Evolutionary conservation across 2,888 invertebrate species (phyloP), one percentile per base, ranked within the genome.

Genomic region (Spisula solida): DNA sequence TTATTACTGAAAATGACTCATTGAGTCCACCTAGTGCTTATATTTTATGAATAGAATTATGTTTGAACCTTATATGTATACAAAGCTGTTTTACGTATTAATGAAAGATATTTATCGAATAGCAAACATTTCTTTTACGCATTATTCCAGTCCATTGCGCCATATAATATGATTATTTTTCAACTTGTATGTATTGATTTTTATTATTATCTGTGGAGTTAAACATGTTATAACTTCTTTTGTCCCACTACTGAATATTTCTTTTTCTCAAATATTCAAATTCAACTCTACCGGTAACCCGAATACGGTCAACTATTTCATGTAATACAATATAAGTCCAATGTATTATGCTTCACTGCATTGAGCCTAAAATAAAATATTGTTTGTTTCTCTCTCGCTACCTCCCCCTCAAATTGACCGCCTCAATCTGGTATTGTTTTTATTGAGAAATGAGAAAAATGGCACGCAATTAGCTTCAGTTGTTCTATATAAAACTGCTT

Each of bases 281-380:
- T 75, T 75, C 75, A 75, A 75, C 12, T 12, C 34, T 31, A 31
- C 18, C 5, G 16, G 75, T 75, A 34, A 75, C 31, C 31, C 16
- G 60, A 75, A 10, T 31, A 75, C 12, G 75, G 75, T 34, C 31
- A 75, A 31, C 29, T 31, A 34, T 14, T 34, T 10, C 4, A 14
- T 75, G 75, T 75, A 75, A 75, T 75, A 31, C 34, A 34, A 75
- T 75, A 75, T 75, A 16, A 51, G 51, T 16, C 51, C 51, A 51
- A 16, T 51, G 16, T 16, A 51, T 51, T 51, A 51, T 16, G 51
- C 51, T 51, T 51, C 14, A 51, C 14, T 51, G 51, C 14, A 51
- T 51, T 51, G 41, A 41, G 51, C 51, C 16, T 51, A 51, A 16
- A 51, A 51, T 16, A 16, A 60, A 60, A 60, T n/a, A 56, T 20